Evolutionary conservation across 2,113 vertebrate species (phyloP).

Genomic region (Colius striatus): DNA sequence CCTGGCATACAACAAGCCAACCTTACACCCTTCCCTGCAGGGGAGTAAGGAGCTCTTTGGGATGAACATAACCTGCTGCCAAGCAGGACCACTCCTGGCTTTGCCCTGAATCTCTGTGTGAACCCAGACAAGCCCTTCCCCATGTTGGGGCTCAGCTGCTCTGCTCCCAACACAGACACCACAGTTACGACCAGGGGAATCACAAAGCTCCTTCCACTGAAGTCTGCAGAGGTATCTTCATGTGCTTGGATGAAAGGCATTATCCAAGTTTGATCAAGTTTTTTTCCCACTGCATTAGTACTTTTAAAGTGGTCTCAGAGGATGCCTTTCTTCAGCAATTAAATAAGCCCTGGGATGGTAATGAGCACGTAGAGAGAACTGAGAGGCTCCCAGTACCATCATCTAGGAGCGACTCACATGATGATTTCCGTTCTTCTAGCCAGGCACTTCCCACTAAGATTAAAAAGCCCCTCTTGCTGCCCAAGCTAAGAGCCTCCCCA

Average conservation of each 20-base stretch:
- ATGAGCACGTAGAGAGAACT: background rate
- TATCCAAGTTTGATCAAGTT: background rate
- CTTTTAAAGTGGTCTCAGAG: background rate
- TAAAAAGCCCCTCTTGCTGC: background rate
- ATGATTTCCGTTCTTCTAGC: background rate
- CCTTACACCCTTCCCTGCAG: background rate
- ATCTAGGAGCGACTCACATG: fast-evolving
- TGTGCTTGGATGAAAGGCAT: background rate
- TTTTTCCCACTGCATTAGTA: background rate
- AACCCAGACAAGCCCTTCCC: fast-evolving
- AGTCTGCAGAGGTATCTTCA: background rate
- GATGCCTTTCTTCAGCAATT: background rate
- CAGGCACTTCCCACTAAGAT: background rate
- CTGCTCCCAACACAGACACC: background rate
- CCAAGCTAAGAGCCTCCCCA: background rate
- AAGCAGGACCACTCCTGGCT: background rate
- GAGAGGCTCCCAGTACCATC: background rate
- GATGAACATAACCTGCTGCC: background rate
- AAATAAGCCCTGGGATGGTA: background rate
- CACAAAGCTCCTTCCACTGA: fast-evolving
- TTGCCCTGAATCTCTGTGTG: background rate
- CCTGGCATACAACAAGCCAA: background rate
- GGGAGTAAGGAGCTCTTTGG: background rate
- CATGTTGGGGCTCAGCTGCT: background rate
- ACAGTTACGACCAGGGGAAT: fast-evolving